Conservation (phyloP, 2,888 invertebrate genomes). For the Aphodius sticticus region DNA sequence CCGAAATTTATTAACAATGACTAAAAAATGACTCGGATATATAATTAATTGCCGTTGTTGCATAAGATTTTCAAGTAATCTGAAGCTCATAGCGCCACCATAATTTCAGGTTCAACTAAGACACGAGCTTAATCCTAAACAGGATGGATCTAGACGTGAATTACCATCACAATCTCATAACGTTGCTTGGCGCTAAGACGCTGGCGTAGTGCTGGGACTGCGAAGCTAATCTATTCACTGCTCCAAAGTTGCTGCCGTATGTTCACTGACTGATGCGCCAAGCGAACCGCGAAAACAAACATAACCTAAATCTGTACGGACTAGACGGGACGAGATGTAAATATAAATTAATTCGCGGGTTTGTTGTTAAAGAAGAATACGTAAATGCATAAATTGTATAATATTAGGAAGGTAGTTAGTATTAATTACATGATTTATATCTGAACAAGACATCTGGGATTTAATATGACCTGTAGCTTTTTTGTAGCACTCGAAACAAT, state of each 20-base stretch:
- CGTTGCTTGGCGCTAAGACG: slow-evolving; percentile 24
- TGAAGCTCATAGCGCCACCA: slow-evolving; percentile 29
- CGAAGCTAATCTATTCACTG: slow-evolving; percentile 20
- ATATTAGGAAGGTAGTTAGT: not conserved
- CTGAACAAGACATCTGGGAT: too few species aligned
- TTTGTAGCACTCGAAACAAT: too few species aligned
- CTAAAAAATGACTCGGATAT: too few species aligned
- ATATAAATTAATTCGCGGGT: not conserved
- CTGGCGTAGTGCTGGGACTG: slow-evolving; percentile 5
- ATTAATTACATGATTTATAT: too few species aligned
- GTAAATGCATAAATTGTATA: not conserved
- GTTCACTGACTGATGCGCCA: not conserved
- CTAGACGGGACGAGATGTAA: not conserved
- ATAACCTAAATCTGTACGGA: slow-evolving; percentile 4
- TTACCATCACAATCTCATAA: slow-evolving; percentile 32
- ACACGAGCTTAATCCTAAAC: slow-evolving; percentile 34
- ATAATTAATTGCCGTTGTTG: not conserved
- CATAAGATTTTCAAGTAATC: slow-evolving; percentile 32
- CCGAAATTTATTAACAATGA: too few species aligned
- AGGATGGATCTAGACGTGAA: slow-evolving; percentile 29
- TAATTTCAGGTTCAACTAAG: slow-evolving; percentile 34
- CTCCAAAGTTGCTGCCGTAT: not conserved
- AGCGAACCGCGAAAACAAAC: not conserved
- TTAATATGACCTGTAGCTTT: too few species aligned
- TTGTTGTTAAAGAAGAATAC: not conserved